A percentile compares a stretch with the other conserved stretches of the same genome.
Evolutionary conservation across 2,888 invertebrate genomes (phyloP).

Genomic region (Tenthredo notha): DNA sequence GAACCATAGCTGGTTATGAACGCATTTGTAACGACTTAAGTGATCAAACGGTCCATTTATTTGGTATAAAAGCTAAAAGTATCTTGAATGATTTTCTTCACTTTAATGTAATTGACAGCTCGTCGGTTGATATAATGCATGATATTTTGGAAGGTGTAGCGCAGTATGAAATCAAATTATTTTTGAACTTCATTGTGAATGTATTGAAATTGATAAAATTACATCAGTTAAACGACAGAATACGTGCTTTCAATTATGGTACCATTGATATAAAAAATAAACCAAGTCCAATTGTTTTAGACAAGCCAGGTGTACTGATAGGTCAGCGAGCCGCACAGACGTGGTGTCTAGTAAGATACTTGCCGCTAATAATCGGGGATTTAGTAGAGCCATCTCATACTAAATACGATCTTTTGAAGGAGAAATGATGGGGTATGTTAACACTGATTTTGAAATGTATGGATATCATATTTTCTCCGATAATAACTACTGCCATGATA

Average conservation of each 20-base stretch:
- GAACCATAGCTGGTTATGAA: constrained; percentile 38
- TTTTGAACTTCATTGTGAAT: constrained; percentile 47
- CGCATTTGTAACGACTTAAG: constrained; percentile 20
- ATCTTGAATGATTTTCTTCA: constrained; percentile 52
- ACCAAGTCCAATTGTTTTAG: constrained; percentile 58
- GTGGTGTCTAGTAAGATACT: constrained; percentile 55
- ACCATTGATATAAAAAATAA: constrained; percentile 55
- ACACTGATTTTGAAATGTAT: constrained; percentile 54
- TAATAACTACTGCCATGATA: constrained; percentile 44
- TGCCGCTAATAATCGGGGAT: constrained; percentile 52
- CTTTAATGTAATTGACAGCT: constrained; percentile 54
- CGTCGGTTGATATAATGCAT: constrained; percentile 55
- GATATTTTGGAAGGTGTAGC: constrained; percentile 55
- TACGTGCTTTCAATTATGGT: constrained; percentile 55
- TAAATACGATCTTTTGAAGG: background rate
- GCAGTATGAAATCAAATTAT: constrained; percentile 54
- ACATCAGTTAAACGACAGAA: constrained; percentile 47
- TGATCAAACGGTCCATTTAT: background rate
- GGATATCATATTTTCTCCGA: constrained; percentile 53
- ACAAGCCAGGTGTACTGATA: constrained; percentile 56
- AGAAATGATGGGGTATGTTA: constrained; percentile 54
- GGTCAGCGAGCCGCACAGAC: constrained; percentile 60
- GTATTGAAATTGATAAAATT: constrained; percentile 49
- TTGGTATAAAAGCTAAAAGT: constrained; percentile 49
- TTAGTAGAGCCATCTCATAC: constrained; percentile 6